phyloP scores from a whole-genome alignment of 2,113 vertebrate genomes.

The Heliornis fulica region DNA sequence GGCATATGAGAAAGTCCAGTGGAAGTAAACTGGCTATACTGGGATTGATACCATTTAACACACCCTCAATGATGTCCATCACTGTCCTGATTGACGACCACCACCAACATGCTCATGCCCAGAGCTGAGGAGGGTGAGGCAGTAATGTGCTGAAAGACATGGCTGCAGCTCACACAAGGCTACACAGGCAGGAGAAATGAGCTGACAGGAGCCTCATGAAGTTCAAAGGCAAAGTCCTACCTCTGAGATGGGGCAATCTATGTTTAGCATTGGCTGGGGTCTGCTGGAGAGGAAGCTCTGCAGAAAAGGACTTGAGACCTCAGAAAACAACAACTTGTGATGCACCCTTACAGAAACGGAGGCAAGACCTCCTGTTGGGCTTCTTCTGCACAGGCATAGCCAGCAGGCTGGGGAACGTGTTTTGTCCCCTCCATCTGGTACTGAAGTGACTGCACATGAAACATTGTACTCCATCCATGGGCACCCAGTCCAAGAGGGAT shows the following conservation, averaged over 20 bases:
- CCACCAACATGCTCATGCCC: background rate
- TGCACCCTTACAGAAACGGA: background rate
- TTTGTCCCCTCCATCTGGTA: background rate
- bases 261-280: background rate
- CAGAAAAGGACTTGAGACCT: background rate
- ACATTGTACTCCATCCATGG: background rate
- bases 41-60: background rate
- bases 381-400: background rate
- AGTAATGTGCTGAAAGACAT: background rate
- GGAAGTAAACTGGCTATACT: background rate
- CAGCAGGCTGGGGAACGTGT: accelerated
- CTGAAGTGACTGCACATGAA: background rate
- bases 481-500: background rate
- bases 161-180: accelerated
- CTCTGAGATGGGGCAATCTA: background rate
- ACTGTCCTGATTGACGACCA: background rate
- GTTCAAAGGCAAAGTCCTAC: background rate
- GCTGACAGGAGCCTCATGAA: background rate
- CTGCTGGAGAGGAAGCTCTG: background rate
- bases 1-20: background rate
- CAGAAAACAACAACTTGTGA: background rate
- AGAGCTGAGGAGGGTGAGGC: background rate
- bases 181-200: background rate
- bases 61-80: background rate
- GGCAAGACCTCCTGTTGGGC: background rate